Base-by-base conservation (phyloP, 2,888 invertebrate genomes). In the Heliconius erato region DNA sequence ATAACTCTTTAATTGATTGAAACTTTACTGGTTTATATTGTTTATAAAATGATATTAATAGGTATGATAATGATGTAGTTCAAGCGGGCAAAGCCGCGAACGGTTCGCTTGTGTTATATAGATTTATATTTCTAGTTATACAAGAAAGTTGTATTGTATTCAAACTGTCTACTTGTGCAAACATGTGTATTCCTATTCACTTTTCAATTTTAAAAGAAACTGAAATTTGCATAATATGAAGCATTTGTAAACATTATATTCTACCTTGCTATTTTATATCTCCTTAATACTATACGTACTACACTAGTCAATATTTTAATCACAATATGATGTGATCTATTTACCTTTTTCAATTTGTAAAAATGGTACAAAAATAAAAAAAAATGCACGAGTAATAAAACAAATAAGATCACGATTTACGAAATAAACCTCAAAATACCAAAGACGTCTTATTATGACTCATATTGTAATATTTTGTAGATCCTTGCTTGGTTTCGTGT, bases 391-490 rank as follows among this genome's bases (percentile, higher is more conserved):
- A 3, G 7, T 54, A 28, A 28, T 26, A 28, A 14, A 65, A 26
- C 12, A 23, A 12, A 40, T n/a, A 26, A 71, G 12, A 28, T 40
- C 35, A 67, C 7, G 35, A 35, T 35, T 35, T 9, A 9, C 35
- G 16, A 74, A 67, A 35, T 74, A 35, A 67, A 80, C 74, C 19
- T 59, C 49, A 54, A 65, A 14, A 69, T 76, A 68, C n/a, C 11
- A 87, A 81, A 83, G 49, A 49, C 78, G 74, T 81, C 80, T 80
- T 54, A 88, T 87, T 88, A 87, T 89, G 89, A 91, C 91, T 91
- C 89, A 89, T 89, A 89, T 88, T 87, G 88, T 90, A 89, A 93
- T 92, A 92, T 92, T 91, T 91, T 88, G 90, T 89, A 89, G 90
- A 91, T 91, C 90, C 88, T 87, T 87, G 88, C 89, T 91, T 91